Percentiles rank a stretch among this genome's conserved stretches.
These are phyloP conservation scores for Daubentonia madagascariensis DNA, from an alignment of 2,113 vertebrate genomes.

Conservation along the genomic window DNA sequence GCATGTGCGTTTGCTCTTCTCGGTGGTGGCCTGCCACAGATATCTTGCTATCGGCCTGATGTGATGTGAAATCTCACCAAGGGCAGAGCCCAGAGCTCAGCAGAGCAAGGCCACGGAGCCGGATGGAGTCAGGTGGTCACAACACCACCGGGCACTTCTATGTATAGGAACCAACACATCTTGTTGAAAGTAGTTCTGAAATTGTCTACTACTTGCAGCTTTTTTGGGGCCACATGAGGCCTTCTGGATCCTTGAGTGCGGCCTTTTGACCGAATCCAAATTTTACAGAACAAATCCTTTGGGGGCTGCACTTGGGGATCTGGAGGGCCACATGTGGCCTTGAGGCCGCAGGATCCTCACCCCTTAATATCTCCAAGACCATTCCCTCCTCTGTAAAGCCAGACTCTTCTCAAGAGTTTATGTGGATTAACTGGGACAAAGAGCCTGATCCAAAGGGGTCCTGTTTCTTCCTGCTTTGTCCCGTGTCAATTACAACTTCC, in stretches of 20 bases:
- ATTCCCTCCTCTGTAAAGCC: not conserved
- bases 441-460: not conserved
- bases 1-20: too few species aligned
- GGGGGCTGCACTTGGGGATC: too few species aligned
- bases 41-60: rapidly evolving
- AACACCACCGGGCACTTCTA: not conserved
- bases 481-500: not conserved
- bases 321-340: too few species aligned
- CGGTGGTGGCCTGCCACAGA: not conserved
- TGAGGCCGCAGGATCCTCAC: not conserved
- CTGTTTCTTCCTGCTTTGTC: not conserved
- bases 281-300: too few species aligned
- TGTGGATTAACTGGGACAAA: not conserved
- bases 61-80: not conserved
- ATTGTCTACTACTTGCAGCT: rapidly evolving
- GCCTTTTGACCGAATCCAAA: too few species aligned
- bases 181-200: rapidly evolving
- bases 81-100: not conserved
- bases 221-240: too few species aligned
- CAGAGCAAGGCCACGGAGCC: not conserved
- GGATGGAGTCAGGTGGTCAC: not conserved
- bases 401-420: not conserved
- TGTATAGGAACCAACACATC: not conserved
- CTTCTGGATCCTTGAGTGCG: too few species aligned
- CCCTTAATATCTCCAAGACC: not conserved